Evolutionary conservation across 2,113 vertebrate genomes (phyloP).

Genomic region (Symphodus melops): DNA sequence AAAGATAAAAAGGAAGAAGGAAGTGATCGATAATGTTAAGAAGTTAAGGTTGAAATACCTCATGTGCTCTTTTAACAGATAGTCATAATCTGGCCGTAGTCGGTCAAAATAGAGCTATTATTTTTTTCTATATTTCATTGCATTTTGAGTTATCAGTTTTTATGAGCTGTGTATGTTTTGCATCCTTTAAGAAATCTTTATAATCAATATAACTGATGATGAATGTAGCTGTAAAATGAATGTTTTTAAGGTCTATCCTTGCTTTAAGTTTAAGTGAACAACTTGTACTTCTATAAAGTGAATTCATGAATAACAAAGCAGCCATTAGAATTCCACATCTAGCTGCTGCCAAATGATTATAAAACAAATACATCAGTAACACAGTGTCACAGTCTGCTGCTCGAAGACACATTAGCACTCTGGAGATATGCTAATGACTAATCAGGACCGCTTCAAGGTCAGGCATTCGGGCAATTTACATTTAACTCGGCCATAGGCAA

Average conservation of each 20-base stretch:
- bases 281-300: neutral
- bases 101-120: too few species aligned
- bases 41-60: too few species aligned
- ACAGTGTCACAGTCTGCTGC: slow-evolving; percentile 26
- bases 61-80: too few species aligned
- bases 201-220: too few species aligned
- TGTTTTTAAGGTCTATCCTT: neutral
- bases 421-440: slow-evolving; percentile 62
- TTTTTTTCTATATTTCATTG: too few species aligned
- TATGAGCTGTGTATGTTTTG: neutral
- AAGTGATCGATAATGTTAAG: too few species aligned
- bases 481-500: slow-evolving; percentile 57
- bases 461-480: slow-evolving; percentile 49
- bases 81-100: too few species aligned
- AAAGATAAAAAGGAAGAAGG: too few species aligned
- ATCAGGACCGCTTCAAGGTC: slow-evolving; percentile 62
- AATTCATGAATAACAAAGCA: slow-evolving; percentile 43
- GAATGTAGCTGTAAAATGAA: too few species aligned
- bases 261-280: neutral
- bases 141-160: neutral
- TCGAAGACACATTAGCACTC: slow-evolving; percentile 33
- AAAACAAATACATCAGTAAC: slow-evolving; percentile 35
- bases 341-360: slow-evolving; percentile 31
- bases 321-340: slow-evolving; percentile 13
- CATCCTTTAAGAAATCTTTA: too few species aligned